Conservation (phyloP, 1,140 invertebrate genomes). For the Harpegnathos saltator region DNA sequence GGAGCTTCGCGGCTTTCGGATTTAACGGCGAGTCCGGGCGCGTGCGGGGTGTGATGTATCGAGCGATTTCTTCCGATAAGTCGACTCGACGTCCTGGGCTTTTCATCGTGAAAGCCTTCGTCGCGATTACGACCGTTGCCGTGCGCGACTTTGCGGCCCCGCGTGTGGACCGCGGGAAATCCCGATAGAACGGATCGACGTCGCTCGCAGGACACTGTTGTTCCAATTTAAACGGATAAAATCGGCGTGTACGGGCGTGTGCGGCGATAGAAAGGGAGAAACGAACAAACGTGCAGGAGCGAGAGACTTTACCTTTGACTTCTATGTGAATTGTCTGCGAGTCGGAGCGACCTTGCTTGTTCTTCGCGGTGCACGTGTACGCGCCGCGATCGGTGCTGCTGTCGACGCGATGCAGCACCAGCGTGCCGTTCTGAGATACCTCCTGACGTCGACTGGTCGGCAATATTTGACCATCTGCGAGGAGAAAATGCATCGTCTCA, state of each 20-base stretch:
- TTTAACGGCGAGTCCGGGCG: not conserved
- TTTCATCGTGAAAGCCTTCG: not conserved
- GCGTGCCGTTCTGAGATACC: slow-evolving; percentile 94
- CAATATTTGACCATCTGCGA: slow-evolving; percentile 91
- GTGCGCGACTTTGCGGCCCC: not conserved
- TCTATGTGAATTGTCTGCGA: slow-evolving; percentile 94
- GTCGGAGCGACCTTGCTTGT: slow-evolving; percentile 92
- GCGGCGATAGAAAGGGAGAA: not conserved
- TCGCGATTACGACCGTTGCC: slow-evolving; percentile 46
- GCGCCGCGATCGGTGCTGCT: slow-evolving; percentile 91
- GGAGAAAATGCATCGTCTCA: not conserved
- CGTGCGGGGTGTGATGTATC: not conserved
- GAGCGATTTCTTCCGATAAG: slow-evolving; percentile 41
- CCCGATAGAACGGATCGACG: slow-evolving; percentile 49
- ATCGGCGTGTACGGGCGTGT: not conserved
- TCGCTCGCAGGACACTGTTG: slow-evolving; percentile 50
- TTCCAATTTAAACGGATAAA: slow-evolving; percentile 46
- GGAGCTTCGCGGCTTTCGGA: not conserved
- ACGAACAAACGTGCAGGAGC: not conserved
- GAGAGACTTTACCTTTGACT: slow-evolving; percentile 89
- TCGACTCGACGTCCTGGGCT: slow-evolving; percentile 8
- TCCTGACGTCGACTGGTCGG: slow-evolving; percentile 95
- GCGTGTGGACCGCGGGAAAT: not conserved
- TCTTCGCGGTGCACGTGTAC: slow-evolving; percentile 95
- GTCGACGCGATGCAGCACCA: slow-evolving; percentile 90